phyloP scores from a whole-genome alignment of 1,140 invertebrate species.

The Hyphantria cunea region DNA sequence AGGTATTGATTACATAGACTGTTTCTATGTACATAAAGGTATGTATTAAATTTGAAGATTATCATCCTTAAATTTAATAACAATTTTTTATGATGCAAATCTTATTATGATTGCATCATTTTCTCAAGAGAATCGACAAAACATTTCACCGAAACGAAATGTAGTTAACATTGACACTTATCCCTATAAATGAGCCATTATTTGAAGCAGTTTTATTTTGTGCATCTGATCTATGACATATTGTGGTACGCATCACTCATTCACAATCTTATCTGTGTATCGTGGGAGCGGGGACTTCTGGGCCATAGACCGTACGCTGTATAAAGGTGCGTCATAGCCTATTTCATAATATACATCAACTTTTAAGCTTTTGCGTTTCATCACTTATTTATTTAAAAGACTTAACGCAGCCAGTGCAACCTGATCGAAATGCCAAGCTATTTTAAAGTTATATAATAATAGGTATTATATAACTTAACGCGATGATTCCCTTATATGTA shows the following conservation, averaged over 20 bases:
- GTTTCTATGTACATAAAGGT: too few species aligned
- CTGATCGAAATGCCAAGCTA: too few species aligned
- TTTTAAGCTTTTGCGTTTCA: too few species aligned
- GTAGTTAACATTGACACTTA: constrained; percentile 60
- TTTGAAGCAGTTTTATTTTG: constrained; percentile 56
- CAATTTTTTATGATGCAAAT: neutral
- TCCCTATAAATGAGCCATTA: constrained; percentile 74
- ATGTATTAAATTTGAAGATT: too few species aligned
- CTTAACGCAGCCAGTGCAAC: too few species aligned
- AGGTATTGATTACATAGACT: too few species aligned
- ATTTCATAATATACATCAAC: too few species aligned
- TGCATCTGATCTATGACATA: constrained; percentile 73
- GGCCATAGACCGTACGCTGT: constrained; percentile 45
- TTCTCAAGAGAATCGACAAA: constrained; percentile 40
- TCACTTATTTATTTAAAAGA: too few species aligned
- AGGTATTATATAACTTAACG: too few species aligned
- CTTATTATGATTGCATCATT: constrained; percentile 30
- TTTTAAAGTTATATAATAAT: too few species aligned
- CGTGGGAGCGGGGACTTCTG: constrained; percentile 70
- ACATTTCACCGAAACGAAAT: constrained; percentile 48
- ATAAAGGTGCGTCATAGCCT: constrained; percentile 43
- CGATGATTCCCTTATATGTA: too few species aligned
- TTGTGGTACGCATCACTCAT: constrained; percentile 77
- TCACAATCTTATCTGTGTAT: constrained; percentile 76
- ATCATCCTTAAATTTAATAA: neutral